Evolutionary conservation across 2,797 vertebrate genomes (phyloP), one percentile per base, ranked within the genome.

Genomic region (Microchirus variegatus): DNA sequence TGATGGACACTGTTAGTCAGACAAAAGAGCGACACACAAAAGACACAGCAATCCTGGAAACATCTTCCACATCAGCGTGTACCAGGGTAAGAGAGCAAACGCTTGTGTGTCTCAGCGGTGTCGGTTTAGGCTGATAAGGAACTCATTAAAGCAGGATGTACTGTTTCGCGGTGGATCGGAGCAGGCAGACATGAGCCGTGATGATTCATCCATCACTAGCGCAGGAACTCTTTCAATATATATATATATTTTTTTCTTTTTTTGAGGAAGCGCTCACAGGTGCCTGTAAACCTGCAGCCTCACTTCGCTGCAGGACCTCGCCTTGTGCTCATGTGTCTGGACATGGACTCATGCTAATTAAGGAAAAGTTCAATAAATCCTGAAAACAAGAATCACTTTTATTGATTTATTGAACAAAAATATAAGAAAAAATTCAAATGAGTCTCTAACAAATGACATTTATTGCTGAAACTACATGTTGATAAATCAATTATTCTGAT

Each of bases 171-270:
- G 76, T 86, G 73, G 77, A 76, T 80, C 57, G 10, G 53, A 47
- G 75, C 69, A 68, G 70, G 61, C 65, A 62, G 68, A 71, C 65
- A 69, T 66, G 62, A 77, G 74, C 68, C 57, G 64, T 26, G 77
- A 84, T 86, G 82, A 89, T 86, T 89, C 82, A 89, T 60, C 80
- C 82, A 60, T 86, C 81, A 78, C 77, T 57, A 62, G 75, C 69
- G 35, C 50, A 82, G 68, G 73, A 80, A 78, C 69, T 63, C 73
- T 80, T 73, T 46, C 63, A 79, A 84, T 72, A 69, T 72, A n/a
- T n/a, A n/a, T n/a, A n/a, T n/a, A n/a, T n/a, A n/a, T n/a, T n/a
- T n/a, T n/a, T n/a, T n/a, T n/a, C n/a, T n/a, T n/a, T n/a, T 78
- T 83, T 69, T 19, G 42, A 82, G 68, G 53, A 80, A 77, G 64